These are phyloP conservation scores for Pyrgus malvae DNA, from an alignment of 2,888 invertebrate genomes.

Conservation along the genomic window DNA sequence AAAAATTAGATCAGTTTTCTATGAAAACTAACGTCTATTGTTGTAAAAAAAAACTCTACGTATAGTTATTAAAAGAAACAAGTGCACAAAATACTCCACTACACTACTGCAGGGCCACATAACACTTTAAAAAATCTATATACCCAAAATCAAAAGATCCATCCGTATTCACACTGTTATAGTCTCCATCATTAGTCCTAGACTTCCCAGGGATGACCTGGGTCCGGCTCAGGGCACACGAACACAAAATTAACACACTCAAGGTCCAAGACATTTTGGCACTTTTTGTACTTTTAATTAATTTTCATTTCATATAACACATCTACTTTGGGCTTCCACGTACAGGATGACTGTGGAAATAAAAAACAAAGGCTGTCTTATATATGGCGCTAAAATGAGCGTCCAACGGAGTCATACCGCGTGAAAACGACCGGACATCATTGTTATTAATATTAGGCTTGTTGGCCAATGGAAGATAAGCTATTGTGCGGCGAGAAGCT, in stretches of 20 bases:
- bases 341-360: conserved; percentile 61
- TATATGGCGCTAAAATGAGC: conserved; percentile 74
- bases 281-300: conserved; percentile 32
- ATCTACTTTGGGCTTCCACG: conserved; percentile 42
- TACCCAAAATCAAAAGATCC: conserved; percentile 89
- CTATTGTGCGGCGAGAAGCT: conserved; percentile 14
- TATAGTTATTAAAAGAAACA: too few relatives aligned
- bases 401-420: conserved; percentile 62
- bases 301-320: conserved; percentile 47
- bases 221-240: conserved; percentile 64
- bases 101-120: too few relatives aligned
- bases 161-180: conserved; percentile 85
- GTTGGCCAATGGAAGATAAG: conserved; percentile 30
- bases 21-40: too few relatives aligned
- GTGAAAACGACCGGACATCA: conserved; percentile 79
- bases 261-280: conserved; percentile 60
- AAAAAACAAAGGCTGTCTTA: conserved; percentile 71
- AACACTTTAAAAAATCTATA: too few relatives aligned
- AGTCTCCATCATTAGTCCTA: conserved; percentile 80
- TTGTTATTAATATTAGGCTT: conserved; percentile 66
- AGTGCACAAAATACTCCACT: too few relatives aligned
- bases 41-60: too few relatives aligned
- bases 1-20: too few relatives aligned
- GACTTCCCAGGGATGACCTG: conserved; percentile 74
- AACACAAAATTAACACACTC: conserved; percentile 61